phyloP scores from a whole-genome alignment of 1,140 invertebrate genomes.

The Agrilus planipennis region DNA sequence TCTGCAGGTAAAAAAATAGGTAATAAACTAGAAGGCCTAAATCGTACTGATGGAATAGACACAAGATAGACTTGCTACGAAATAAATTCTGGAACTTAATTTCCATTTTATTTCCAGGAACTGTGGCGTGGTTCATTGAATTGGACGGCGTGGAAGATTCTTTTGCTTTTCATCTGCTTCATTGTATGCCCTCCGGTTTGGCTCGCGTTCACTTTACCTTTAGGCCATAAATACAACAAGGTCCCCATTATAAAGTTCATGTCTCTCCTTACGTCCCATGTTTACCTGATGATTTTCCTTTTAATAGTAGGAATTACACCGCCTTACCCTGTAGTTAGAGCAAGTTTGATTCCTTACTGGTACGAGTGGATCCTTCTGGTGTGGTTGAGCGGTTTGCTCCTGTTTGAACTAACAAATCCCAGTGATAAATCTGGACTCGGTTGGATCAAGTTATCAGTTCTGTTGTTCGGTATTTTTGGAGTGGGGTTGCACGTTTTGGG shows the following conservation, averaged over 20 bases:
- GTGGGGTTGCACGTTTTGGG: conserved; percentile 83
- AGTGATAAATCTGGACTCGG: conserved; percentile 89
- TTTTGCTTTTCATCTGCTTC: conserved; percentile 84
- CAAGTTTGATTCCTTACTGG: conserved; percentile 68
- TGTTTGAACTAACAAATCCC: conserved; percentile 94
- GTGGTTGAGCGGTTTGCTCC: conserved; percentile 88
- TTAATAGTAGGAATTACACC: conserved; percentile 85
- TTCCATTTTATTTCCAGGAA: conserved; percentile 52
- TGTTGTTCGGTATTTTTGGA: conserved; percentile 85
- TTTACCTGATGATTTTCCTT: conserved; percentile 91
- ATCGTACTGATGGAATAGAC: neutral
- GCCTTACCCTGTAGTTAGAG: conserved; percentile 66
- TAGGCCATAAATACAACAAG: conserved; percentile 91
- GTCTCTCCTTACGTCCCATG: conserved; percentile 96
- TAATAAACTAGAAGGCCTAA: neutral
- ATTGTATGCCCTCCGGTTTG: conserved; percentile 91
- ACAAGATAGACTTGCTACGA: neutral
- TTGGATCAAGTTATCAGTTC: conserved; percentile 83
- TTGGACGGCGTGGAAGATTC: conserved; percentile 91
- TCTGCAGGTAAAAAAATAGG: conserved; percentile 58
- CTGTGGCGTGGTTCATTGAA: conserved; percentile 90
- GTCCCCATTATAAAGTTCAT: conserved; percentile 98
- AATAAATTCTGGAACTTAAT: neutral
- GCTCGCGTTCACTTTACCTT: conserved; percentile 89
- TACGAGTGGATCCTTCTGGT: conserved; percentile 94